Conservation (phyloP, 2,113 vertebrate genomes). For the Crotalus horridus region DNA sequence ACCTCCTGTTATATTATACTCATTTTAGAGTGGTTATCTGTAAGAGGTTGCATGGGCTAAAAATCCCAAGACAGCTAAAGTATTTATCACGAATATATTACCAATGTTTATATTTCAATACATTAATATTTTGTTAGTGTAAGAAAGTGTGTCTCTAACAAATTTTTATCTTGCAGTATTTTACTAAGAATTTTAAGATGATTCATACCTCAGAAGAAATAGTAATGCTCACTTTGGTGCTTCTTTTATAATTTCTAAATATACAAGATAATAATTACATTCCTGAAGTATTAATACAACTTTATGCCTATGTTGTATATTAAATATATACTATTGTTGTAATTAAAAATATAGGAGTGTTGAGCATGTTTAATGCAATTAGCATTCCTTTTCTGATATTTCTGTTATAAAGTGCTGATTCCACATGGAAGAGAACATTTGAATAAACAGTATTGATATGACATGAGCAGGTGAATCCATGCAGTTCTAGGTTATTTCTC, state of each 20-base stretch:
- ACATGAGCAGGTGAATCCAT: not conserved
- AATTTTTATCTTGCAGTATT: not conserved
- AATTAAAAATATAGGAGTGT: rapidly evolving
- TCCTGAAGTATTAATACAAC: not conserved
- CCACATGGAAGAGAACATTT: not conserved
- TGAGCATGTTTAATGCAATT: rapidly evolving
- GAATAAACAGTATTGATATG: not conserved
- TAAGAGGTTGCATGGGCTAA: not conserved
- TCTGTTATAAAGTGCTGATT: not conserved
- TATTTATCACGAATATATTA: not conserved
- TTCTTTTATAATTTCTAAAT: not conserved
- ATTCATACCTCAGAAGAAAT: not conserved
- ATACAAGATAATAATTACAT: not conserved
- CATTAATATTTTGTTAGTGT: not conserved
- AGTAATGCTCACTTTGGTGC: not conserved
- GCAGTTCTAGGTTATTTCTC: not conserved
- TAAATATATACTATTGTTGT: not conserved
- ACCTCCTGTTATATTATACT: no score
- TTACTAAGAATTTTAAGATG: not conserved
- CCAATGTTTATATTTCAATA: not conserved
- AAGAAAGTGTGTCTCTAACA: not conserved
- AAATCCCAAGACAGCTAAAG: not conserved
- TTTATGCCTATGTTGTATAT: not conserved
- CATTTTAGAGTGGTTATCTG: not conserved
- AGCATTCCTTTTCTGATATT: not conserved